Evolutionary conservation across 2,888 invertebrate genomes (phyloP).

Genomic region (Acrobasis repandana): DNA sequence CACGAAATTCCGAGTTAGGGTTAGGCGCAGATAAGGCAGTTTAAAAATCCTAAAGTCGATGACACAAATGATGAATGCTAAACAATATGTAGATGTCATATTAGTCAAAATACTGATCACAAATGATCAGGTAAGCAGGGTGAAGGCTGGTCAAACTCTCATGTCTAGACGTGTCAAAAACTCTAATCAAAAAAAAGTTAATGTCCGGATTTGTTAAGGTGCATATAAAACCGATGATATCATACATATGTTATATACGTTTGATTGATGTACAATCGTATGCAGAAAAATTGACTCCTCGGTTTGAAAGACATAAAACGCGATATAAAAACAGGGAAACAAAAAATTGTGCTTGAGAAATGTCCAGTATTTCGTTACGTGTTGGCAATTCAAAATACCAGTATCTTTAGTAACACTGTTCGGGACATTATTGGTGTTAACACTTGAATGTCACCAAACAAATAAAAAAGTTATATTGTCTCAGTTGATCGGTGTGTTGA

Average conservation of each 20-base stretch:
- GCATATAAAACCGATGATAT: slow-evolving; percentile 57
- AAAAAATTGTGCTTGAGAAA: slow-evolving; percentile 15
- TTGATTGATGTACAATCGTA: slow-evolving; percentile 47
- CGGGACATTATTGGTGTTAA: slow-evolving; percentile 48
- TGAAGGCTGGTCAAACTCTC: slow-evolving; percentile 55
- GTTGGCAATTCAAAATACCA: slow-evolving; percentile 52
- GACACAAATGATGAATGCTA: slow-evolving; percentile 73
- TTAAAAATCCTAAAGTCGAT: slow-evolving; percentile 59
- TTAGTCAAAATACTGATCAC: slow-evolving; percentile 56
- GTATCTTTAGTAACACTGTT: slow-evolving; percentile 61
- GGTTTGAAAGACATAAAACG: slow-evolving; percentile 37
- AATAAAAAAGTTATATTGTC: slow-evolving; percentile 52
- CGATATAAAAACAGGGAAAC: slow-evolving; percentile 20
- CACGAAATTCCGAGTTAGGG: slow-evolving; percentile 52
- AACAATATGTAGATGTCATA: slow-evolving; percentile 66
- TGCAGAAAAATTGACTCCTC: slow-evolving; percentile 44
- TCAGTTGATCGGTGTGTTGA: slow-evolving; percentile 75
- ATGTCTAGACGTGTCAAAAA: slow-evolving; percentile 60
- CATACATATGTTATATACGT: slow-evolving; percentile 51
- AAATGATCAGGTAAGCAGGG: slow-evolving; percentile 59
- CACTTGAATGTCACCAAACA: slow-evolving; percentile 1
- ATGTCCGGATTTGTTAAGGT: slow-evolving; percentile 29
- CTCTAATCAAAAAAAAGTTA: slow-evolving; percentile 24
- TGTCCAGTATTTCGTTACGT: slow-evolving; percentile 39
- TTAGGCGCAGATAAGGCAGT: slow-evolving; percentile 57